Percentiles rank a stretch among this genome's conserved stretches.
phyloP scores from a whole-genome alignment of 2,888 invertebrate species.

The Zelleria hepariella region DNA sequence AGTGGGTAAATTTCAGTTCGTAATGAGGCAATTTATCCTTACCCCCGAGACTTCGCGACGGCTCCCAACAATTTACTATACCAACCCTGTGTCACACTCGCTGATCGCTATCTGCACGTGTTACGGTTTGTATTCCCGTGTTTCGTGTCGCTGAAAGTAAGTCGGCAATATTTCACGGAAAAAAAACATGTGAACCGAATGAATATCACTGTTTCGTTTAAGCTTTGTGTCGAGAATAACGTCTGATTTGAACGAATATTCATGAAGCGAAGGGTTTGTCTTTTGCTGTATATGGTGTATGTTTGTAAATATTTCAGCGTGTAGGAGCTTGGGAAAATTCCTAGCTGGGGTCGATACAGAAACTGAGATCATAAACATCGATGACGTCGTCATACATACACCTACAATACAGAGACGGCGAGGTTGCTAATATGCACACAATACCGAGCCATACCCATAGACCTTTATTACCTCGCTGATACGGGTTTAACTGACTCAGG shows the following conservation, averaged over 20 bases:
- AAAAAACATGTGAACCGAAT: background rate
- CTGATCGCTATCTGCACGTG: background rate
- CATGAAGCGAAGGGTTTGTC: too few relatives aligned
- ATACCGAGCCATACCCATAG: background rate
- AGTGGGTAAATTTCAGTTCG: slow-evolving; percentile 3
- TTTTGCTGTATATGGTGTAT: too few relatives aligned
- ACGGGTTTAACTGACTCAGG: background rate
- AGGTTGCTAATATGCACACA: background rate
- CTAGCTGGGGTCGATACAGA: background rate
- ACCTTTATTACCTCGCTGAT: background rate
- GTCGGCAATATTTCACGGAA: background rate
- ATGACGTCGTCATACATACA: background rate
- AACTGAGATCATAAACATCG: background rate
- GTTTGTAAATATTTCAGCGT: too few relatives aligned
- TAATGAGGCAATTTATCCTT: slow-evolving; percentile 4
- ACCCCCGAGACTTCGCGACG: background rate
- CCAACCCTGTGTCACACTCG: background rate
- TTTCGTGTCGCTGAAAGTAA: background rate
- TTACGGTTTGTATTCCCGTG: background rate
- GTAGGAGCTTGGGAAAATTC: too few relatives aligned
- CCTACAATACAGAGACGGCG: too few relatives aligned
- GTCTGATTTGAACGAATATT: background rate
- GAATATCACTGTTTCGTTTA: background rate
- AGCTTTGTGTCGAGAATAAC: background rate
- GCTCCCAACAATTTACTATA: background rate